Evolutionary conservation across 1,140 invertebrate species (phyloP).

Genomic region (Helicoverpa armigera): DNA sequence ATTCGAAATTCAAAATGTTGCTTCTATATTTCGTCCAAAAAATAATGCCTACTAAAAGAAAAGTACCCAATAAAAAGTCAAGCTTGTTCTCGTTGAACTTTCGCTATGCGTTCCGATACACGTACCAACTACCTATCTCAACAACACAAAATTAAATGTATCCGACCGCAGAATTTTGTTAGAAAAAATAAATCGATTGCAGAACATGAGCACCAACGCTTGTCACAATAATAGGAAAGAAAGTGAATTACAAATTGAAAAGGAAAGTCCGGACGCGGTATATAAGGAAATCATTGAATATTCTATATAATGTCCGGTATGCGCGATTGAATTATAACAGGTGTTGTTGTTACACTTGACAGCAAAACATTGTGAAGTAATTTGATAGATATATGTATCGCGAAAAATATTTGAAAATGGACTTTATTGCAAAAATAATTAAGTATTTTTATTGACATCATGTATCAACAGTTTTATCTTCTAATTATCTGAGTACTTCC

Average conservation of each 20-base stretch:
- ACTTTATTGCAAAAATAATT: no score
- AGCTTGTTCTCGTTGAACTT: slow-evolving; percentile 5
- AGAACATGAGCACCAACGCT: slow-evolving; percentile 11
- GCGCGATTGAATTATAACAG: slow-evolving; percentile 10
- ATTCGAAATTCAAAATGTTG: no score
- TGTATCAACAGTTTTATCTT: no score
- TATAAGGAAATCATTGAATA: slow-evolving; percentile 39
- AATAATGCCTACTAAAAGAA: no score
- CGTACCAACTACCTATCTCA: slow-evolving; percentile 25
- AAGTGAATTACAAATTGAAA: slow-evolving; percentile 55
- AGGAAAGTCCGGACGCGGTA: slow-evolving; percentile 43
- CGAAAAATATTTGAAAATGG: no score
- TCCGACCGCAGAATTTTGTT: slow-evolving; percentile 4
- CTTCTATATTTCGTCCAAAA: neutral
- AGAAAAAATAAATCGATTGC: slow-evolving; percentile 51
- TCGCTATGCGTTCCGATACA: slow-evolving; percentile 43
- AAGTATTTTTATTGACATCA: no score
- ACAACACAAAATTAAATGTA: slow-evolving; percentile 12
- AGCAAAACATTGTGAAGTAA: no score
- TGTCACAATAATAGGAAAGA: slow-evolving; percentile 52
- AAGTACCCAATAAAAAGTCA: neutral
- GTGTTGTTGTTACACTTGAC: no score
- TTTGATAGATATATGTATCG: no score
- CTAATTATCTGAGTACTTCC: no score
- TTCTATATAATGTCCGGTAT: slow-evolving; percentile 3